Conservation (phyloP, 2,113 vertebrate genomes). For the Phalacrocorax carbo region DNA sequence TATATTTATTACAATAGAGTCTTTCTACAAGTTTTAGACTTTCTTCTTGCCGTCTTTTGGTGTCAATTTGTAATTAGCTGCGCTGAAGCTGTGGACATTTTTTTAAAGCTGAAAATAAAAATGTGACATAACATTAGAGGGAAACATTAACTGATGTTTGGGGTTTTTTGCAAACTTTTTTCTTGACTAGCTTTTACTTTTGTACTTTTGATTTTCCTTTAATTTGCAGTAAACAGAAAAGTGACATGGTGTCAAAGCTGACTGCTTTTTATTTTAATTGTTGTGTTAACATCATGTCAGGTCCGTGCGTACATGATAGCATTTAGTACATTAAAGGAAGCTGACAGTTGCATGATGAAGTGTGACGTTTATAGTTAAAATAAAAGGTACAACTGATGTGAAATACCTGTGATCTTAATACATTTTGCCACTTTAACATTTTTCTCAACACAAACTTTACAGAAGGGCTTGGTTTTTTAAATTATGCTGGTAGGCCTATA, state of each 20-base stretch:
- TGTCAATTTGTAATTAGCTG: background rate
- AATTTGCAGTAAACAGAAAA: slow-evolving; percentile 5
- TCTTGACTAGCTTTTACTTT: background rate
- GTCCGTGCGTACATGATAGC: slow-evolving; percentile 42
- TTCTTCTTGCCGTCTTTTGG: background rate
- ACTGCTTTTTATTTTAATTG: slow-evolving; percentile 58
- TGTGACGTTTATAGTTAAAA: slow-evolving; percentile 68
- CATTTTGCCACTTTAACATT: slow-evolving; percentile 64
- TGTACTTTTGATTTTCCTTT: slow-evolving; percentile 8
- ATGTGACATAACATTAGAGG: background rate
- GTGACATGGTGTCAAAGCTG: slow-evolving; percentile 22
- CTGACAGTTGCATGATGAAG: slow-evolving; percentile 66
- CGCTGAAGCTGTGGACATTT: background rate
- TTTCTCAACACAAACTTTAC: slow-evolving; percentile 12
- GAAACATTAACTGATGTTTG: background rate
- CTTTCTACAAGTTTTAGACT: background rate
- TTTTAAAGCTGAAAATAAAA: background rate
- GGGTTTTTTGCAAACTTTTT: background rate
- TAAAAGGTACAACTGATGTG: slow-evolving; percentile 46
- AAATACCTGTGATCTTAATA: slow-evolving; percentile 44
- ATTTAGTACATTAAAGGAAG: slow-evolving; percentile 49
- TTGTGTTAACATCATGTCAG: slow-evolving; percentile 50
- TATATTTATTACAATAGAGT: background rate
- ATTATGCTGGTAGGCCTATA: background rate
- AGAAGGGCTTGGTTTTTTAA: background rate